These are phyloP conservation scores for Haliclona indistincta DNA, from an alignment of 37 sponge, comb jelly and placozoan species.

Conservation along the genomic window DNA sequence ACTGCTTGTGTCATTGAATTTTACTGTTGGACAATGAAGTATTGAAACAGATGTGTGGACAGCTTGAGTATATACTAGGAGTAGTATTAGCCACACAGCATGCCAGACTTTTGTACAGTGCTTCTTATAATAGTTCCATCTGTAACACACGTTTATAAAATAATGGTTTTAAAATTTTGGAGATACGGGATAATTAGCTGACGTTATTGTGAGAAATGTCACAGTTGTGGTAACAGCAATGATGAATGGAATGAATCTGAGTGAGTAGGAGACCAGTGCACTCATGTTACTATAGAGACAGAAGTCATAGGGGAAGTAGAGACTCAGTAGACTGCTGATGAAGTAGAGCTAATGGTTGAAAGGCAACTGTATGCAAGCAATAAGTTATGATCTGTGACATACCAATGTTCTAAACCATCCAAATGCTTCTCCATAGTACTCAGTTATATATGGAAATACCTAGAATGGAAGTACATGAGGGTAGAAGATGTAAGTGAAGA, in stretches of 20 bases:
- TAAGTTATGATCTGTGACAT: neutral
- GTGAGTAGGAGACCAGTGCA: too few relatives aligned
- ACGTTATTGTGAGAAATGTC: conserved; percentile 49
- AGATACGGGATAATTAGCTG: conserved; percentile 8
- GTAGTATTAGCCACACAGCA: conserved; percentile 50
- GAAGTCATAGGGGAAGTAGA: too few relatives aligned
- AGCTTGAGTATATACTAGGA: conserved; percentile 47
- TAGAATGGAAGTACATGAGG: neutral
- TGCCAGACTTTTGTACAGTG: conserved; percentile 19
- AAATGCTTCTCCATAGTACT: conserved; percentile 54
- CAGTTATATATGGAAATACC: conserved; percentile 42
- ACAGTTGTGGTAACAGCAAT: conserved; percentile 37
- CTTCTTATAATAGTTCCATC: neutral
- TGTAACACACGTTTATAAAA: neutral
- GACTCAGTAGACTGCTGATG: too few relatives aligned
- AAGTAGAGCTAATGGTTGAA: neutral
- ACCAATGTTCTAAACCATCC: conserved; percentile 42
- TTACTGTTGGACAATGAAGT: conserved; percentile 58
- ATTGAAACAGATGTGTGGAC: conserved; percentile 61
- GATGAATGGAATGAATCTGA: conserved; percentile 59
- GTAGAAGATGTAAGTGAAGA: neutral
- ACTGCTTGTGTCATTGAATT: conserved; percentile 6
- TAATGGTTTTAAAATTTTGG: neutral
- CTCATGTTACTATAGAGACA: too few relatives aligned
- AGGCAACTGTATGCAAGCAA: neutral